Percentiles rank a stretch among this genome's conserved stretches.
Conservation (phyloP, 2,888 invertebrate species). For the Xestia sexstrigata region DNA sequence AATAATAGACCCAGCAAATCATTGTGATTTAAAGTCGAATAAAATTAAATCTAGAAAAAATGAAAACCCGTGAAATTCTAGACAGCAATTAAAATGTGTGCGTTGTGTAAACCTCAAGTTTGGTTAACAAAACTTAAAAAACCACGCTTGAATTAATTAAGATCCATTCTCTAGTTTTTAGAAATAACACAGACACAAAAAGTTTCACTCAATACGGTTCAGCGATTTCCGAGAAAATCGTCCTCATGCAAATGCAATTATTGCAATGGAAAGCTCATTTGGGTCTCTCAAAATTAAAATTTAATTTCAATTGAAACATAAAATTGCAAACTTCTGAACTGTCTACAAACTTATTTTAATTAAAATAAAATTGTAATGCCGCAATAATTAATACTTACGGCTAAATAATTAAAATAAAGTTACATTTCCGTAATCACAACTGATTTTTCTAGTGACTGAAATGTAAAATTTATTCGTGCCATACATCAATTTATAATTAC, state of each 20-base stretch:
- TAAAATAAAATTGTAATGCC: conserved; percentile 18
- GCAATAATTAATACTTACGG: conserved; percentile 14
- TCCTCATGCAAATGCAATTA: conserved; percentile 49
- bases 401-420: conserved; percentile 28
- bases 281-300: conserved; percentile 6
- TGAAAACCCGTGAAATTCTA: background rate
- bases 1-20: background rate
- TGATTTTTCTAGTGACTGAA: conserved; percentile 7
- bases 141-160: conserved; percentile 10
- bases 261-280: background rate
- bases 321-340: conserved; percentile 16
- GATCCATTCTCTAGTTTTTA: conserved; percentile 11
- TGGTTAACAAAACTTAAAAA: conserved; percentile 10
- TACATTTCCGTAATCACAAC: background rate
- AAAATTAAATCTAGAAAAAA: background rate
- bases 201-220: conserved; percentile 16
- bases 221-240: conserved; percentile 19
- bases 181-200: conserved; percentile 36
- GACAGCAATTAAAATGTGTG: conserved; percentile 1
- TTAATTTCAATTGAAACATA: conserved; percentile 28
- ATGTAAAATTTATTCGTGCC: conserved; percentile 18
- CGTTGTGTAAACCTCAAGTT: background rate
- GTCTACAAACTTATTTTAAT: conserved; percentile 36
- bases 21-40: background rate
- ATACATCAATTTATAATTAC: conserved; percentile 55